These are phyloP conservation scores for Adelosebastes latens DNA, from an alignment of 2,797 vertebrate species.

Conservation along the genomic window DNA sequence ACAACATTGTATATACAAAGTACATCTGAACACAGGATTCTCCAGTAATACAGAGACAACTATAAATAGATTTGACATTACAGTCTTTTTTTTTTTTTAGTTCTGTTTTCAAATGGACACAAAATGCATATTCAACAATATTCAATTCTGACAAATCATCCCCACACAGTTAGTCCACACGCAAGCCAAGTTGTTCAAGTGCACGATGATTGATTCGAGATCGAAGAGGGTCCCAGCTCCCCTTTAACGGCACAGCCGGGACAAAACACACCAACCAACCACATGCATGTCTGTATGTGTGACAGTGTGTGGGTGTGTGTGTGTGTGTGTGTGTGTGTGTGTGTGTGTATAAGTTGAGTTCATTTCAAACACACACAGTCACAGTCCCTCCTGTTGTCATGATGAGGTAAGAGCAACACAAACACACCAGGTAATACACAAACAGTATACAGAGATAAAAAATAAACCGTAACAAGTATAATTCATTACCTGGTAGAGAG, in stretches of 20 bases:
- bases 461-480: constrained; percentile 47
- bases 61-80: constrained; percentile 89
- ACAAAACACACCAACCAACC: constrained; percentile 63
- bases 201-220: constrained; percentile 79
- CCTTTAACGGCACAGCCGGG: constrained; percentile 55
- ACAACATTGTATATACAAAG: constrained; percentile 96
- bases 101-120: constrained; percentile 81
- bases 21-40: constrained; percentile 91
- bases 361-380: constrained; percentile 39
- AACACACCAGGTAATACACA: constrained; percentile 67
- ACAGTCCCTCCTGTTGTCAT: constrained; percentile 79
- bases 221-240: constrained; percentile 64
- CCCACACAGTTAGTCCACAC: constrained; percentile 81
- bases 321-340: constrained; percentile 1
- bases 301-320: background rate
- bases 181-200: constrained; percentile 83
- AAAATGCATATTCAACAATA: constrained; percentile 85
- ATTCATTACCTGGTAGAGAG: constrained; percentile 60
- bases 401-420: constrained; percentile 81
- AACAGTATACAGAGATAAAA: constrained; percentile 64
- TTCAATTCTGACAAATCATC: constrained; percentile 74
- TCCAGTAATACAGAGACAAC: constrained; percentile 89
- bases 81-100: constrained; percentile 78
- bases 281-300: constrained; percentile 35
- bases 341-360: constrained; percentile 8